These are phyloP conservation scores for Ameiurus melas DNA, from an alignment of 2,113 vertebrate genomes.

Conservation along the genomic window DNA sequence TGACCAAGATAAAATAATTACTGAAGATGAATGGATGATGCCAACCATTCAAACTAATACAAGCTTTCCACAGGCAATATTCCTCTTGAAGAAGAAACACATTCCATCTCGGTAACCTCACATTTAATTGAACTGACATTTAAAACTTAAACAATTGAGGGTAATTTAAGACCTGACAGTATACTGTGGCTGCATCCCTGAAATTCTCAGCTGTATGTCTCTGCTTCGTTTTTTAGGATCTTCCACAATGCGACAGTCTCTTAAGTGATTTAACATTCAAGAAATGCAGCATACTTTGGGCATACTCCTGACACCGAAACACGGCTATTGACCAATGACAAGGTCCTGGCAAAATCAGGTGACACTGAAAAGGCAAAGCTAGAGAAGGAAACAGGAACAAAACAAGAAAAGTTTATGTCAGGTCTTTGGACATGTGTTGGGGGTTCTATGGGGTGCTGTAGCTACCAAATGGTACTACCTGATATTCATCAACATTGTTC, in stretches of 20 bases:
- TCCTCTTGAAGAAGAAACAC: neutral
- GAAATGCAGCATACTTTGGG: neutral
- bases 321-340: neutral
- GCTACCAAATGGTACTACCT: neutral
- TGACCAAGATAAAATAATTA: neutral
- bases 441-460: neutral
- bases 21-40: neutral
- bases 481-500: neutral
- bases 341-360: neutral
- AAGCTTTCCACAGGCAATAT: neutral
- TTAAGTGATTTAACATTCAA: neutral
- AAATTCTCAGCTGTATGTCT: neutral
- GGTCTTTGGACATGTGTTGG: neutral
- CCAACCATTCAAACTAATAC: neutral
- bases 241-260: neutral
- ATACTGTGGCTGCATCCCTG: neutral
- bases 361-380: neutral
- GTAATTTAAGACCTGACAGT: neutral
- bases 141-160: neutral
- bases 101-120: neutral
- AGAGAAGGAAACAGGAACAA: neutral
- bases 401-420: neutral
- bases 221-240: neutral
- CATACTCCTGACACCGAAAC: no score
- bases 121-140: slow-evolving; percentile 17